phyloP scores from a whole-genome alignment of 2,113 vertebrate species.

The Thermophis baileyi region DNA sequence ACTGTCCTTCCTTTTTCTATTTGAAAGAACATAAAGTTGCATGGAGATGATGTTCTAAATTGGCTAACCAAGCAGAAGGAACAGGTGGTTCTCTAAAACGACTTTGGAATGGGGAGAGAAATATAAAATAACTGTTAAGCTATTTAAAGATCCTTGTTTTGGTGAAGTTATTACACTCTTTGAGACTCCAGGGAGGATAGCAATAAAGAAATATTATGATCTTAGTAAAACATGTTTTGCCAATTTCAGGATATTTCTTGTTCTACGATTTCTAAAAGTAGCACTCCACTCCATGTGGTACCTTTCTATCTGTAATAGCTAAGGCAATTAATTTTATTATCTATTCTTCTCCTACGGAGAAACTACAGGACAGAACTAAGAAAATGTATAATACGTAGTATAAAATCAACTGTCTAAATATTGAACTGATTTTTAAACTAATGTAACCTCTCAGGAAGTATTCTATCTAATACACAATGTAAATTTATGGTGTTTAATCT shows the following conservation, averaged over 20 bases:
- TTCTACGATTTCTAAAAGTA: neutral
- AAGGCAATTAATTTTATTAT: neutral
- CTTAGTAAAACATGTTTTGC: neutral
- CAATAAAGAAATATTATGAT: neutral
- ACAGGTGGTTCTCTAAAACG: neutral
- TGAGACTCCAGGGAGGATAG: neutral
- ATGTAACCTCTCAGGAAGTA: neutral
- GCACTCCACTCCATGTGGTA: neutral
- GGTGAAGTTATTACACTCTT: neutral
- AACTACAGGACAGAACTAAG: neutral
- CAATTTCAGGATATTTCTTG: neutral
- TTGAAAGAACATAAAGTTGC: neutral
- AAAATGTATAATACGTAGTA: neutral
- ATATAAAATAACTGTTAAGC: neutral
- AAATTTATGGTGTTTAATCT: neutral
- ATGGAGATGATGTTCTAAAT: neutral
- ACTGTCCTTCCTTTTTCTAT: neutral
- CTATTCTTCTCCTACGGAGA: neutral
- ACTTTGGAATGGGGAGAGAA: neutral
- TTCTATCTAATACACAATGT: neutral
- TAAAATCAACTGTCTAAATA: neutral
- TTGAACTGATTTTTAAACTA: conserved; percentile 8
- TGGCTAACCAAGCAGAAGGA: neutral
- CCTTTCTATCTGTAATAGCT: neutral
- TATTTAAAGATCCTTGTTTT: neutral